A percentile compares a stretch with the other conserved stretches of the same genome.
Evolutionary conservation across 1,140 invertebrate species (phyloP).

Genomic region (Lepidotrigona ventralis): DNA sequence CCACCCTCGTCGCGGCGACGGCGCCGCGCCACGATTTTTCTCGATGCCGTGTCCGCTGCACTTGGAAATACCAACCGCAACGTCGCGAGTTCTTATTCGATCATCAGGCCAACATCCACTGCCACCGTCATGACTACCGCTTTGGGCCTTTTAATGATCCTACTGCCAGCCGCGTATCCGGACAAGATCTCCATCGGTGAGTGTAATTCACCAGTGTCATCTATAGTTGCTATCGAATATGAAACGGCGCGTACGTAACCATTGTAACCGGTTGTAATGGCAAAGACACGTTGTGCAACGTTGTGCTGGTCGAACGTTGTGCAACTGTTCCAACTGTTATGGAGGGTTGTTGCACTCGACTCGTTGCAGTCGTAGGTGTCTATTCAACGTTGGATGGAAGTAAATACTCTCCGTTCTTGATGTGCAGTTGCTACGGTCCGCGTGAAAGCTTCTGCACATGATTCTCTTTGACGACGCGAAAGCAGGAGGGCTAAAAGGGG

Average conservation of each 20-base stretch:
- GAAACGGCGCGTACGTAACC: not conserved
- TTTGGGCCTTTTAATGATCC: constrained; percentile 55
- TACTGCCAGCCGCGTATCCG: constrained; percentile 63
- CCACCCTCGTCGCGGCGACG: constrained; percentile 64
- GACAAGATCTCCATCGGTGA: constrained; percentile 78
- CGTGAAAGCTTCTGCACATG: constrained; percentile 18
- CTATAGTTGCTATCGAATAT: not conserved
- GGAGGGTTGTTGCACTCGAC: constrained; percentile 46
- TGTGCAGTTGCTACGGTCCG: not conserved
- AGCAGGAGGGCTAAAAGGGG: too few relatives aligned
- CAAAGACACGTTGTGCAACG: not conserved
- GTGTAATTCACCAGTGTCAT: constrained; percentile 36
- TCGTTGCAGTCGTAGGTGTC: constrained; percentile 5
- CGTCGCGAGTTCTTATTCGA: constrained; percentile 9
- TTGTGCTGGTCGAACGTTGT: constrained; percentile 5
- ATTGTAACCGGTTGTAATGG: not conserved
- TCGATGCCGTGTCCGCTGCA: constrained; percentile 37
- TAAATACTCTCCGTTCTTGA: constrained; percentile 24
- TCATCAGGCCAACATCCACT: constrained; percentile 43
- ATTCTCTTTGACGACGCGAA: not conserved
- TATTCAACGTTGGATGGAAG: constrained; percentile 8
- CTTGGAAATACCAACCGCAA: constrained; percentile 29
- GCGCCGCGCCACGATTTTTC: constrained; percentile 53
- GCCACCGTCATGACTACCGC: constrained; percentile 55
- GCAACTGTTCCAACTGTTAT: constrained; percentile 9